Base-by-base conservation (phyloP, 2,888 invertebrate genomes). In the Mesorhabditis sp. region DNA sequence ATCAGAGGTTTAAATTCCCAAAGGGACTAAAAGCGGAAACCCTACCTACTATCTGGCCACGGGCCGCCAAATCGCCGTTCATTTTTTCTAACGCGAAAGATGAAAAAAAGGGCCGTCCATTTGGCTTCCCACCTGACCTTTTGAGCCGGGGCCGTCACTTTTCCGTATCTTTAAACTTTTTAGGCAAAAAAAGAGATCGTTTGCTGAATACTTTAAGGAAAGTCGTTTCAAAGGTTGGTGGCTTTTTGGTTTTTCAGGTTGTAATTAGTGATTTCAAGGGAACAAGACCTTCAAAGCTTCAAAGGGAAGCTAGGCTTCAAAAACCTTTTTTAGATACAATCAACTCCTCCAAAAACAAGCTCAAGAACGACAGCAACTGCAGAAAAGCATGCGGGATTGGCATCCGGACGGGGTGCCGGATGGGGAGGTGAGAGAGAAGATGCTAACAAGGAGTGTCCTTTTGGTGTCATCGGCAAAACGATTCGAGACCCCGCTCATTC, bases 351-450 rank as follows among this genome's bases (percentile, higher is more conserved):
- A 70, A 62, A 72, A 73, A 61, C 77, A 77, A 45, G 72, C 70
- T 4, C 62, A 67, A 10, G 75, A 76, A 61, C 72, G 72, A 13
- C 70, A 65, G 13, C 64, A 71, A 43, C 74, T 76, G n/a, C 71
- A 70, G 2, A 70, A 76, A 58, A 71, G 71, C 13, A 77, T 77
- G 77, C 67, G 70, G 62, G 74, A 73, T 45, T 71, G 72, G 7
- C 74, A 72, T 5, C 45, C 74, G 13, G 72, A 70, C 10, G 66
- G 71, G 15, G 67, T 69, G 10, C 66, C 67, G 43, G 72, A 45
- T n/a, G 62, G 67, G 28, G 69, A 68, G n/a, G 63, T 28, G 5
- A 64, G 42, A 62, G 43, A 43, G 7, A 4, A 43, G 28, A 13
- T 15, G 15, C 62, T 4, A 28, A 62, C n/a, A 45, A n/a, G 7